Evolutionary conservation across 2,113 vertebrate genomes (phyloP).

Genomic region (Thalassarche chlororhynchos): DNA sequence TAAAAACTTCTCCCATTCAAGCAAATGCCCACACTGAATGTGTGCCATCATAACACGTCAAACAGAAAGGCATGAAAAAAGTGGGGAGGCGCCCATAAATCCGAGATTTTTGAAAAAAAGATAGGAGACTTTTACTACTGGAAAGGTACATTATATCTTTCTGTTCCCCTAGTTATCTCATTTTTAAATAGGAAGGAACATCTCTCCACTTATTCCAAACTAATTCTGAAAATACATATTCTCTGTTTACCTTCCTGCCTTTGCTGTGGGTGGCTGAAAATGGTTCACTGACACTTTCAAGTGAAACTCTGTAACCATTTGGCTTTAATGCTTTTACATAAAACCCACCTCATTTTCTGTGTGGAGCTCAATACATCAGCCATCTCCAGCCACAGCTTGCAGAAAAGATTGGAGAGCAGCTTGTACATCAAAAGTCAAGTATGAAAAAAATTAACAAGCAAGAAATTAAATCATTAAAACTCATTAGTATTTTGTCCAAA

Average conservation of each 20-base stretch:
- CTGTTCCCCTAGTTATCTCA: neutral
- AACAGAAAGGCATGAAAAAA: neutral
- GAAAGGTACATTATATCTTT: neutral
- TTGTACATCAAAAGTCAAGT: neutral
- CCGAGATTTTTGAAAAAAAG: neutral
- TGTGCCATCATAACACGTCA: neutral
- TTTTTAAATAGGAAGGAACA: neutral
- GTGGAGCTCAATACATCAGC: neutral
- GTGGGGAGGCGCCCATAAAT: neutral
- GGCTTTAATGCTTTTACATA: neutral
- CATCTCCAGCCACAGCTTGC: neutral
- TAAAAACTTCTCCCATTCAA: neutral
- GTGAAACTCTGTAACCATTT: neutral
- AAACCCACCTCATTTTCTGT: neutral
- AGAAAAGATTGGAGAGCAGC: neutral
- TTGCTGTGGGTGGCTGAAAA: neutral
- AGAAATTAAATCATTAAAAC: constrained; percentile 60
- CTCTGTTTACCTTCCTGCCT: neutral
- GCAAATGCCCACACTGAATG: neutral
- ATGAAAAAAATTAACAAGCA: constrained; percentile 11
- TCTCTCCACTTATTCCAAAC: neutral
- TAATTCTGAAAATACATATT: constrained; percentile 2
- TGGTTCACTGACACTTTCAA: neutral
- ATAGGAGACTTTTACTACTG: neutral
- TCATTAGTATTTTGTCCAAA: constrained; percentile 33